Evolutionary conservation across 1,140 invertebrate genomes (phyloP).

Genomic region (Paraescarpia echinospica): DNA sequence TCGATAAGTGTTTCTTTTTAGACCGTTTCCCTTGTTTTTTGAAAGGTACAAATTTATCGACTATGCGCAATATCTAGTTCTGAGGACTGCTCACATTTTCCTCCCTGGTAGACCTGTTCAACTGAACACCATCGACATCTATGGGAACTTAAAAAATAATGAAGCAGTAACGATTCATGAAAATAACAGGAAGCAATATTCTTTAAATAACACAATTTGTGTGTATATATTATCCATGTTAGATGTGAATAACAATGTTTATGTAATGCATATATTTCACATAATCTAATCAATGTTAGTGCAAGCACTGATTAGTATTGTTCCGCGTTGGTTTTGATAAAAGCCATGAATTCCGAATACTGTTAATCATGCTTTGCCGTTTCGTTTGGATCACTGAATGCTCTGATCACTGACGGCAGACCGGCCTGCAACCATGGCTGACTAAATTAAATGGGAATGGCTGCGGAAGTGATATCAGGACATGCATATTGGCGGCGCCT

Average conservation of each 20-base stretch:
- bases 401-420: background rate
- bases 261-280: background rate
- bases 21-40: too few relatives aligned
- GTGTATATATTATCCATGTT: background rate
- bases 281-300: background rate
- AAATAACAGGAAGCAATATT: too few relatives aligned
- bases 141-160: too few relatives aligned
- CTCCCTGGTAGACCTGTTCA: too few relatives aligned
- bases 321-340: background rate
- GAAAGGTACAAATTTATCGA: too few relatives aligned
- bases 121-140: too few relatives aligned
- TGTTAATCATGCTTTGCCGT: background rate
- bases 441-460: background rate
- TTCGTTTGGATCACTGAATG: background rate
- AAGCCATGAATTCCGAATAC: background rate
- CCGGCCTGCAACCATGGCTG: background rate
- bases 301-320: background rate
- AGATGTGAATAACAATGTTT: background rate
- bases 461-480: background rate
- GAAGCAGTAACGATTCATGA: too few relatives aligned
- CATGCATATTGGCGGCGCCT: background rate
- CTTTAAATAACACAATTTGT: background rate
- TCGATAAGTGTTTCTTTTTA: too few relatives aligned
- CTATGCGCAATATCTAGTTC: too few relatives aligned
- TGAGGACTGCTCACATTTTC: too few relatives aligned